Conservation (phyloP, 2,888 invertebrate species). For the Drosophila kuntzei region DNA sequence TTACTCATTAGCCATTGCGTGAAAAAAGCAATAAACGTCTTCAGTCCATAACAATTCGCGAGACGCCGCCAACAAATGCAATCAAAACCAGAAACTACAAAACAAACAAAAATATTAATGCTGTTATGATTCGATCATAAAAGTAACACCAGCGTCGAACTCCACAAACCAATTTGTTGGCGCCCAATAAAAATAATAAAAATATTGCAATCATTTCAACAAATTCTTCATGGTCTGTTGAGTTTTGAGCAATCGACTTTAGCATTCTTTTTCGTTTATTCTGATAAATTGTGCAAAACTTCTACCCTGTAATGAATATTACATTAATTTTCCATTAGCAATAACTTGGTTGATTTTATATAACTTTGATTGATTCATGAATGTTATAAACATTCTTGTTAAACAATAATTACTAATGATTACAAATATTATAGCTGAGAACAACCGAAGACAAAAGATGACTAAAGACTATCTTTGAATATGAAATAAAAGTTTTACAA, state of each 20-base stretch:
- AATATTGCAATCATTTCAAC: conserved; percentile 55
- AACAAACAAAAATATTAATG: conserved; percentile 53
- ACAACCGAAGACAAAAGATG: too few species aligned
- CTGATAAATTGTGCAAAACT: conserved; percentile 10
- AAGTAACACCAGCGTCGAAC: conserved; percentile 41
- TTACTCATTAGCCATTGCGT: conserved; percentile 69
- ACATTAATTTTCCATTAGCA: not conserved
- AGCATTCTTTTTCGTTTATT: conserved; percentile 8
- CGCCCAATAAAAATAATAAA: conserved; percentile 64
- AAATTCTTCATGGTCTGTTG: conserved; percentile 12
- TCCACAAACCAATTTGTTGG: conserved; percentile 63
- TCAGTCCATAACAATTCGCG: conserved; percentile 30
- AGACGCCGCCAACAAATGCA: conserved; percentile 42
- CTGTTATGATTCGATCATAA: conserved; percentile 71
- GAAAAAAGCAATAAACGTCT: conserved; percentile 67
- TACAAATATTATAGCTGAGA: not conserved
- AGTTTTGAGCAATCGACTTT: conserved; percentile 21
- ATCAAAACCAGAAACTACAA: conserved; percentile 67
- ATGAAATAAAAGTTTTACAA: too few species aligned
- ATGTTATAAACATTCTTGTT: not conserved
- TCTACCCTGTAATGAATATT: not conserved
- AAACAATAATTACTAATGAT: not conserved
- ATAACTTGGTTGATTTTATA: not conserved
- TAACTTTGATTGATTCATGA: not conserved
- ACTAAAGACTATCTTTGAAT: too few species aligned